These are phyloP conservation scores for Tragulus kanchil DNA, from an alignment of 2,113 vertebrate species.

Conservation along the genomic window DNA sequence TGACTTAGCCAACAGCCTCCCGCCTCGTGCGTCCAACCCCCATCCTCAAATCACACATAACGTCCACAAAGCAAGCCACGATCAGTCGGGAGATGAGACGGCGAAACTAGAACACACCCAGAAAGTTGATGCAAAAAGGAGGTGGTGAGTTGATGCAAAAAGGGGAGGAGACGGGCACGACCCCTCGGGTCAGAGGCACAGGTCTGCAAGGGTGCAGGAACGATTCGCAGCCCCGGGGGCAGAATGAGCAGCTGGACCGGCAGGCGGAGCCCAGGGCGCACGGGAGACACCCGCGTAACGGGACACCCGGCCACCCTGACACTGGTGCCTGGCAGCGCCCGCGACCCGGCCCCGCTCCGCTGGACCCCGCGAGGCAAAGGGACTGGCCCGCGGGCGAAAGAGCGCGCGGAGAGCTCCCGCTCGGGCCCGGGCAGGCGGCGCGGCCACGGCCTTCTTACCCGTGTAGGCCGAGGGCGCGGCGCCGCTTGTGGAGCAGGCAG, in stretches of 20 bases:
- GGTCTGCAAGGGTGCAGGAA: not conserved
- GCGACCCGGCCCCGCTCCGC: not conserved
- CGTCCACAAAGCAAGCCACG: not conserved
- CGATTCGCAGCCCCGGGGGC: not conserved
- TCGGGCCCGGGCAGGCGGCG: not conserved
- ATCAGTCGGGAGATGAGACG: constrained; percentile 24
- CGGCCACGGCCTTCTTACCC: constrained; percentile 86
- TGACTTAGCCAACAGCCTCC: not conserved
- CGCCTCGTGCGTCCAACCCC: not conserved
- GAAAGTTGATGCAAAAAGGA: constrained; percentile 63
- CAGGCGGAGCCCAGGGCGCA: not conserved
- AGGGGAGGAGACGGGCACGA: not conserved
- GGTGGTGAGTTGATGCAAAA: not conserved
- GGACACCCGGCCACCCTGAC: constrained; percentile 35
- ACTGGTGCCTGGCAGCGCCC: not conserved
- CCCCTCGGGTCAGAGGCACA: not conserved
- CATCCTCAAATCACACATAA: not conserved
- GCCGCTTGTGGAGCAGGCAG: constrained; percentile 89
- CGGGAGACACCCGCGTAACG: not conserved
- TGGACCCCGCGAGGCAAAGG: not conserved
- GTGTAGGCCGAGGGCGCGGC: constrained; percentile 82
- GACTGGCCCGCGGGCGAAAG: not conserved
- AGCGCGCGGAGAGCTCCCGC: not conserved
- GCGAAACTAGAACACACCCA: constrained; percentile 53
- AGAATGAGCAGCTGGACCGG: not conserved